Conservation (phyloP, 2,888 invertebrate genomes). For the Machimus rusticus region DNA sequence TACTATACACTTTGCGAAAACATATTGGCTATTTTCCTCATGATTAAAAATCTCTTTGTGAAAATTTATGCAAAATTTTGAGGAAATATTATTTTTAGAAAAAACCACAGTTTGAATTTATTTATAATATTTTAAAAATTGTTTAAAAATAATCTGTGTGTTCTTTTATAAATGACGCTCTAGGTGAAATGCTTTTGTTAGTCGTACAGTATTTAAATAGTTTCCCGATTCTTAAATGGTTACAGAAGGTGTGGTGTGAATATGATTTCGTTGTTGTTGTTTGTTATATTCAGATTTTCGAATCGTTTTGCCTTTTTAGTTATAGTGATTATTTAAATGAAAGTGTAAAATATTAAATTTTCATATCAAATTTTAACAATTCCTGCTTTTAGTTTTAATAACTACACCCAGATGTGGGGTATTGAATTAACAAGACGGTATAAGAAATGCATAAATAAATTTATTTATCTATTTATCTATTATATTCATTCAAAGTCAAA, state of each 20-base stretch:
- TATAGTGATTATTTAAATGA: too few relatives aligned
- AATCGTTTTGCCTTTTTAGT: neutral
- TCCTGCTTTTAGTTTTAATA: too few relatives aligned
- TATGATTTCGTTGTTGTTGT: neutral
- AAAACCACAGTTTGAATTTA: neutral
- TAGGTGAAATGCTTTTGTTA: neutral
- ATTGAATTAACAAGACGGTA: too few relatives aligned
- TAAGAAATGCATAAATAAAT: too few relatives aligned
- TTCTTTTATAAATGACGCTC: neutral
- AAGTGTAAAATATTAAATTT: too few relatives aligned
- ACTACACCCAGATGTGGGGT: too few relatives aligned
- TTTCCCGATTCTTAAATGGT: neutral
- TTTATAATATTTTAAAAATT: conserved; percentile 17
- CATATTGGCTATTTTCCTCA: neutral
- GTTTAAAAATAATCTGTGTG: neutral
- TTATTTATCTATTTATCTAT: too few relatives aligned
- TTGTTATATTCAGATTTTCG: neutral
- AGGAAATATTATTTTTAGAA: neutral
- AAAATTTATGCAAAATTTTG: neutral
- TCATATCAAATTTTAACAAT: too few relatives aligned
- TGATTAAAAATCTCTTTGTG: conserved; percentile 27
- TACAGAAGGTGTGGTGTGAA: neutral
- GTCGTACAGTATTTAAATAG: neutral
- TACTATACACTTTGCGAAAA: neutral
- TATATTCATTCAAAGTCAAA: too few relatives aligned